phyloP scores from a whole-genome alignment of 2,113 vertebrate species.

The Oncorhynchus gorbuscha region DNA sequence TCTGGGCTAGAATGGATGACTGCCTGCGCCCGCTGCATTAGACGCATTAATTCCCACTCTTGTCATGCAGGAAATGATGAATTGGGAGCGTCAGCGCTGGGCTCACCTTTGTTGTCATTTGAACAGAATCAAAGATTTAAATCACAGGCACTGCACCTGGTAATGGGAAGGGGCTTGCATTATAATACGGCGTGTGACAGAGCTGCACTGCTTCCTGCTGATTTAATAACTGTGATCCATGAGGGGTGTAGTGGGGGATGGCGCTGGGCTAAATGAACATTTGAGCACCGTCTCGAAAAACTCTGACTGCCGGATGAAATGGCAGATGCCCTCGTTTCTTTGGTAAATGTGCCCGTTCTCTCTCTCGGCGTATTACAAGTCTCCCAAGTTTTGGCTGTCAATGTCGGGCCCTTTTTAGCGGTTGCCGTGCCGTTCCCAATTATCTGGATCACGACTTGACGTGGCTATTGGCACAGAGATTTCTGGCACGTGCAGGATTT shows the following conservation, averaged over 20 bases:
- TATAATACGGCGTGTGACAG: constrained; percentile 65
- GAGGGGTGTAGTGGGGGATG: constrained; percentile 46
- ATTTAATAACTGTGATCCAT: constrained; percentile 64
- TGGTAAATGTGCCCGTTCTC: constrained; percentile 23
- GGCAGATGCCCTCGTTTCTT: constrained; percentile 48
- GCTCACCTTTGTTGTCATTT: constrained; percentile 78
- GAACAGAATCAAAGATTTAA: constrained; percentile 79
- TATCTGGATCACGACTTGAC: too few relatives aligned
- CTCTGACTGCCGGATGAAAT: constrained; percentile 57
- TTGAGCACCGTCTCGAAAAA: constrained; percentile 61
- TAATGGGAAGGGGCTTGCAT: constrained; percentile 62
- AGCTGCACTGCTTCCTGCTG: constrained; percentile 63
- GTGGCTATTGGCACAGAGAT: too few relatives aligned
- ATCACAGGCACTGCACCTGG: constrained; percentile 74
- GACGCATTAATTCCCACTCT: constrained; percentile 76
- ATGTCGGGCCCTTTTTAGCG: constrained; percentile 26
- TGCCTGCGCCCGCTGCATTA: constrained; percentile 71
- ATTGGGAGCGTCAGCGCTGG: constrained; percentile 72
- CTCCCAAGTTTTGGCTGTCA: constrained; percentile 35
- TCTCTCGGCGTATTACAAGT: constrained; percentile 32
- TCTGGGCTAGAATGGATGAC: constrained; percentile 74
- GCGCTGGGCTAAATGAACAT: constrained; percentile 67
- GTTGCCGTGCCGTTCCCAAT: constrained; percentile 7
- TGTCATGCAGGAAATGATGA: constrained; percentile 76
- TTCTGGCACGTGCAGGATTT: too few relatives aligned